Evolutionary conservation across 2,888 invertebrate species (phyloP).

Genomic region (Junonia oenone): DNA sequence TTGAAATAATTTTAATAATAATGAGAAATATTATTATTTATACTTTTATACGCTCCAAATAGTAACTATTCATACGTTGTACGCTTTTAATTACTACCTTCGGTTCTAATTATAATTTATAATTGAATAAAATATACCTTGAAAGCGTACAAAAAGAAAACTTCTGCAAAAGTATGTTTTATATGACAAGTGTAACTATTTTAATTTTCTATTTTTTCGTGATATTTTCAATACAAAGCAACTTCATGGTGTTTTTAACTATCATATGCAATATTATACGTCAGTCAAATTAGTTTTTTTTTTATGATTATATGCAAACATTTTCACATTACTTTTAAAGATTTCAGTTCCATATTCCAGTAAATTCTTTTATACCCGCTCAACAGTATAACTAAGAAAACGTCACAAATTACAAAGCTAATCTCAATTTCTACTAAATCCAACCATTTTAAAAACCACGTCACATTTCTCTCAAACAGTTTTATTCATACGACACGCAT

Average conservation of each 20-base stretch:
- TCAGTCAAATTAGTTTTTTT: no score
- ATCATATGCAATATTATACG: no score
- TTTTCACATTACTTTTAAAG: no score
- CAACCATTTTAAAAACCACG: neutral
- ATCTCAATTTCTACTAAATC: neutral
- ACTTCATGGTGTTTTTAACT: no score
- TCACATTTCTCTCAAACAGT: neutral
- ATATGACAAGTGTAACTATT: no score
- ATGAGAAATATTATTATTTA: neutral
- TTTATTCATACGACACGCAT: neutral
- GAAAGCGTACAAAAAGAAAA: neutral
- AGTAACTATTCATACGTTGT: neutral
- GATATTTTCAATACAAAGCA: no score
- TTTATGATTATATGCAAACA: no score
- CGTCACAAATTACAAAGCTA: neutral
- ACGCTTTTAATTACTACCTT: neutral
- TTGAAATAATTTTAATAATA: neutral
- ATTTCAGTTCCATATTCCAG: no score
- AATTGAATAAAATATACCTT: neutral
- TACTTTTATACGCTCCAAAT: neutral
- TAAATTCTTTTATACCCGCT: no score
- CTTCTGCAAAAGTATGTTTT: neutral
- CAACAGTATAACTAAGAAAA: no score
- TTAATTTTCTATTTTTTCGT: no score
- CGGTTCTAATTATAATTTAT: neutral